Percentiles rank a stretch among this genome's conserved stretches.
Evolutionary conservation across 2,797 vertebrate species (phyloP).

Genomic region (Melanotaenia boesemani): DNA sequence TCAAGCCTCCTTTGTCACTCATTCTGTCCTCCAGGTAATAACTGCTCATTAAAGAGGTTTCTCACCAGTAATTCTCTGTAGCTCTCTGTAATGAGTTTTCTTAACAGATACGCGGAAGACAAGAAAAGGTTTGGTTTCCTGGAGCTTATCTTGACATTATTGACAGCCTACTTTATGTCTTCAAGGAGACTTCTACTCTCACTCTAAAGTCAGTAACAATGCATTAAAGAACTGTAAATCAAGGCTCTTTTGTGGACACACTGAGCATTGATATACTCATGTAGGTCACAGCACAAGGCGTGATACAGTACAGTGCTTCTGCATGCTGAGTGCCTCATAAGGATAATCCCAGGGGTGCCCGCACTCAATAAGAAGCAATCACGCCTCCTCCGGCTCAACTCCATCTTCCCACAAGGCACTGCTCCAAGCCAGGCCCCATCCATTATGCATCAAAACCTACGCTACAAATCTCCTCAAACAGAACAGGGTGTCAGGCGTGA

Average conservation of each 20-base stretch:
- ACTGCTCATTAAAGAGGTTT: conserved; percentile 48
- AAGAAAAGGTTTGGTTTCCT: conserved; percentile 25
- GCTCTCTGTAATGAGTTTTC: conserved; percentile 73
- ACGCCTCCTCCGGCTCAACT: conserved; percentile 54
- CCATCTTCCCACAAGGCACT: conserved; percentile 72
- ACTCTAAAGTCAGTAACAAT: conserved; percentile 20
- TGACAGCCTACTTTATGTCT: conserved; percentile 44
- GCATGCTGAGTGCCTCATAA: conserved; percentile 63
- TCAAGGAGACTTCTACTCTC: conserved; percentile 34
- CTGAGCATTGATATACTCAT: conserved; percentile 31
- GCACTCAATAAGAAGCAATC: conserved; percentile 81
- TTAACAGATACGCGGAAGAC: conserved; percentile 51
- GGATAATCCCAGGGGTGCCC: conserved; percentile 64
- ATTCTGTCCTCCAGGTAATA: conserved; percentile 61
- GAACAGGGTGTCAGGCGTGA: conserved; percentile 79
- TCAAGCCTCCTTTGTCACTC: conserved; percentile 32
- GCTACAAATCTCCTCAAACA: conserved; percentile 76
- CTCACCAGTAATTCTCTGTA: conserved; percentile 50
- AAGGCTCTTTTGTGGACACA: conserved; percentile 20
- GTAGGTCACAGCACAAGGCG: conserved; percentile 62
- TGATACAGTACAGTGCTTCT: conserved; percentile 50
- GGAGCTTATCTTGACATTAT: conserved; percentile 37
- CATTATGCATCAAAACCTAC: conserved; percentile 79
- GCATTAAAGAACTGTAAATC: conserved; percentile 27
- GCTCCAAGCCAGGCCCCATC: conserved; percentile 70